Base-by-base conservation (phyloP, 2,113 vertebrate species). In the Lathamus discolor region DNA sequence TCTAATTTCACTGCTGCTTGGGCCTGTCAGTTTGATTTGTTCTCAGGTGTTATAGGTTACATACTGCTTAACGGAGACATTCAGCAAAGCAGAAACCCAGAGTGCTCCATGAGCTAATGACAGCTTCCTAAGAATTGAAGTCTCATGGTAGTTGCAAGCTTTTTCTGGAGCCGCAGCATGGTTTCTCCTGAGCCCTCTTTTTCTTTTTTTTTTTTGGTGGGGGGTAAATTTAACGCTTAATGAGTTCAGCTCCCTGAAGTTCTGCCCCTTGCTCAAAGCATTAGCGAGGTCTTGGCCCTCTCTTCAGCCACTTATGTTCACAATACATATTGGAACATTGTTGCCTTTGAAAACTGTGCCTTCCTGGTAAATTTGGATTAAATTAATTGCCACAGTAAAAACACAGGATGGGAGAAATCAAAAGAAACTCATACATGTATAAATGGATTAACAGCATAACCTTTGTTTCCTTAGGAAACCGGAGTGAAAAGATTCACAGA, bases 11-110 rank as follows among this genome's bases (percentile, higher is more conserved):
- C 72, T 81, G 79, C 68, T 86, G 85, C 76, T 90, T 81, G 76
- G 76, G 39, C 61, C 17, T 96, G 92, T 93, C 79, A 95, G 72
- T 83, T 93, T 94, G 76, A 96, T 95, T 96, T 92, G 83, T 88
- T 88, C 76, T 93, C 73, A 81, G 77, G 86, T 90, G 86, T 93
- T 96, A 88, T 24, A 94, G 90, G 85, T 92, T 94, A 78, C 73
- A 19, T 27, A 55, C 73, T 93, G 52, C 55, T 86, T 92, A 64
- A 59, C 23, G 81, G 55, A 95, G 88, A 67, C 31, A 43, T 88
- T 74, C 83, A 94, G 80, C 61, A 86, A 94, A 86, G 35, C 73
- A 93, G 83, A 92, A 92, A 82, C 43, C 17, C 57, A 79, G 44
- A 64, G 25, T 52, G 35, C 48, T 83, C 33, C 52, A 12, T 22